phyloP scores from a whole-genome alignment of 2,797 vertebrate genomes.

The Lemur catta region DNA sequence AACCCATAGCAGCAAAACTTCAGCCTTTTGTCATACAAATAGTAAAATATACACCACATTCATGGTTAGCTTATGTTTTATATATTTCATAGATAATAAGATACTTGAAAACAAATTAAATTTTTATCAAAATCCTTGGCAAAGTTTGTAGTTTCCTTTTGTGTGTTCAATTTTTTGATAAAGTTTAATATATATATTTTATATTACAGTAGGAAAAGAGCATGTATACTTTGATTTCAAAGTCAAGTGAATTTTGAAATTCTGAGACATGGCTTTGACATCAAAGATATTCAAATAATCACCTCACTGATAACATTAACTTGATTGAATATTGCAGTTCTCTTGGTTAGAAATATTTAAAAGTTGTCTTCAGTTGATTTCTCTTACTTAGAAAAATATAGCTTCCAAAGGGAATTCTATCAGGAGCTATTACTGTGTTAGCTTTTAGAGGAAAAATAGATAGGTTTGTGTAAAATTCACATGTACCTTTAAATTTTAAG shows the following conservation, averaged over 20 bases:
- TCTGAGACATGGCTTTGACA: slow-evolving; percentile 46
- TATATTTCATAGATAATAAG: slow-evolving; percentile 65
- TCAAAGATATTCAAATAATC: slow-evolving; percentile 74
- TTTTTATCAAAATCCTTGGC: slow-evolving; percentile 68
- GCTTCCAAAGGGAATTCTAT: slow-evolving; percentile 39
- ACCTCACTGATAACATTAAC: slow-evolving; percentile 63
- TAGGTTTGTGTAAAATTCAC: slow-evolving; percentile 35
- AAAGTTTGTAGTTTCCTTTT: slow-evolving; percentile 62
- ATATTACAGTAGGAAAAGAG: slow-evolving; percentile 56
- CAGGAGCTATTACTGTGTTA: background rate
- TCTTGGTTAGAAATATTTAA: slow-evolving; percentile 63
- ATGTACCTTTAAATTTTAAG: slow-evolving; percentile 54
- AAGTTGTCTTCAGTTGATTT: slow-evolving; percentile 55
- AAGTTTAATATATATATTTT: slow-evolving; percentile 72
- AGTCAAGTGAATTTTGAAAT: slow-evolving; percentile 69
- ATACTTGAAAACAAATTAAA: slow-evolving; percentile 73
- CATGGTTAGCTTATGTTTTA: slow-evolving; percentile 59
- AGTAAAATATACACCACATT: slow-evolving; percentile 44
- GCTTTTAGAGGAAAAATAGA: slow-evolving; percentile 26
- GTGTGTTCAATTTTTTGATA: slow-evolving; percentile 69
- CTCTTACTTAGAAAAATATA: slow-evolving; percentile 53
- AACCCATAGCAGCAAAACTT: background rate
- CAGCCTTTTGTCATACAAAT: slow-evolving; percentile 22
- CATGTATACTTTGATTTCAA: slow-evolving; percentile 66
- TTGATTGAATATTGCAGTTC: slow-evolving; percentile 57